Base-by-base conservation (phyloP, 2,888 invertebrate species). In the Sinodicranocentrus sp. region DNA sequence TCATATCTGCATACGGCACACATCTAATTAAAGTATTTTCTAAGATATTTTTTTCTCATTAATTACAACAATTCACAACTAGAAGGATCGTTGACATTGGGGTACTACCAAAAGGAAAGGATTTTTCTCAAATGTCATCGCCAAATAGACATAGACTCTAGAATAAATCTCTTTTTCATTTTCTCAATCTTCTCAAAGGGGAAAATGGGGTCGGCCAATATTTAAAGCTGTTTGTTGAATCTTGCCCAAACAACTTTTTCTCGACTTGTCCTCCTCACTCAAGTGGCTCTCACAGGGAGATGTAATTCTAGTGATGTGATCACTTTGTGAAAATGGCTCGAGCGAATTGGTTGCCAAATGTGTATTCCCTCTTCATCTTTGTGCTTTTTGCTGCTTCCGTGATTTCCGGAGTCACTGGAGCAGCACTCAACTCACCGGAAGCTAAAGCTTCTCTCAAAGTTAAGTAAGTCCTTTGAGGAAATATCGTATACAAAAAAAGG, bases 401-500 rank as follows among this genome's bases (percentile, higher is more conserved):
- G 82, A 73, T 82, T 82, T 82, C 82, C 82, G 73, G 82, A 82
- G 82, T 59, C 59, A 82, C 57, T 82, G 82, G 82, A 73, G 82
- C 82, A 73, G 73, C 82, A 73, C 82, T 82, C 68, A 82, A 82
- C 73, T 85, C 85, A 73, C 77, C 75, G 61, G 82, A 77, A 82
- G 77, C 85, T 28, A 85, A 73, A 44, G 82, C 78, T 68, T 82
- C 85, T 44, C 67, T 82, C 75, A 85, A 85, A 82, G 73, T 73
- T 78, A 85, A 85, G 85, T 85, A 82, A 85, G 85, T 82, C 57
- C 57, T 59, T 25, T 10, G 33, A 10, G 5, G 10, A 33, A 70
- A 78, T 70, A 78, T 67, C 67, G 57, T 77, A 77, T 77, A 67
- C 76, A 52, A 44, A 76, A 76, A 61, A n/a, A n/a, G n/a, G n/a